phyloP scores from a whole-genome alignment of 2,113 vertebrate species.

The Oreochromis tanganicae region DNA sequence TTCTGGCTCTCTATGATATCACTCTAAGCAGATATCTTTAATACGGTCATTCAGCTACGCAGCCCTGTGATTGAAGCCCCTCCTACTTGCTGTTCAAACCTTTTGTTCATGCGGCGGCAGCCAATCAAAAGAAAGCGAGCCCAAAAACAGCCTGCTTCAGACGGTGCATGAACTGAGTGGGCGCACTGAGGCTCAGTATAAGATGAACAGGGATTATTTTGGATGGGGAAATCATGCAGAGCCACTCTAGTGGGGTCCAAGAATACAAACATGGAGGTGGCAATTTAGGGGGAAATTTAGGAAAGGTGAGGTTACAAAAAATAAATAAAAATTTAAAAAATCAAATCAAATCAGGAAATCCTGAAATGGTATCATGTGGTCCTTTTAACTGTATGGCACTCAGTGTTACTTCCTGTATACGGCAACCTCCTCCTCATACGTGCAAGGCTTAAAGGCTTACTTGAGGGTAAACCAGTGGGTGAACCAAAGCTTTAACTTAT shows the following conservation, averaged over 20 bases:
- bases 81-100: not conserved
- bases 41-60: rapidly evolving
- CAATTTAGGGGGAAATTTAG: not conserved
- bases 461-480: not conserved
- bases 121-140: not conserved
- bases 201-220: not conserved
- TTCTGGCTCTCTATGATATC: rapidly evolving
- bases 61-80: not conserved
- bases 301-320: not conserved
- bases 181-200: not conserved
- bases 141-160: not conserved
- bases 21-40: not conserved
- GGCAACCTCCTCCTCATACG: not conserved
- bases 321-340: not conserved
- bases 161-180: not conserved
- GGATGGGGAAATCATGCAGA: not conserved
- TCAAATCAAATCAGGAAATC: not conserved
- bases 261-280: not conserved
- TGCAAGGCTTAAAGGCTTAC: not conserved
- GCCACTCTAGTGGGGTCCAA: not conserved
- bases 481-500: not conserved
- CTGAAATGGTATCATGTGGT: not conserved
- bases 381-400: constrained; percentile 9
- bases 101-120: not conserved
- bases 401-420: not conserved